A percentile compares a stretch with the other conserved stretches of the same genome.
phyloP scores from a whole-genome alignment of 1,140 invertebrate species.

The Trichoplusia ni region DNA sequence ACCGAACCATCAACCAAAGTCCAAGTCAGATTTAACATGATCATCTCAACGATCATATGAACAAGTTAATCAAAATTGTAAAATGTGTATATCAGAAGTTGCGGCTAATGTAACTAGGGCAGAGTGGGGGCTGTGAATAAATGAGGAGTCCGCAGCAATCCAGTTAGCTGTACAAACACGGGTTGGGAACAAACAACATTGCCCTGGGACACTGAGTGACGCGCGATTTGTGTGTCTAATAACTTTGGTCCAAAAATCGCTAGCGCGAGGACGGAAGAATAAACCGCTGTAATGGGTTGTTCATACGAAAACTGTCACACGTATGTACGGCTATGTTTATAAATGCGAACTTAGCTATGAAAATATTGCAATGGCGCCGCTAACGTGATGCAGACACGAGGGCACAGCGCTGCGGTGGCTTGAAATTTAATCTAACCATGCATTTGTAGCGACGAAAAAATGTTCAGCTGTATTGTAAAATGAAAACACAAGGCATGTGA shows the following conservation, averaged over 20 bases:
- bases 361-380: too few relatives aligned
- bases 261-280: not conserved
- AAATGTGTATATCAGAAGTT: slow-evolving; percentile 27
- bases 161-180: slow-evolving; percentile 38
- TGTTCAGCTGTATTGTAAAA: not conserved
- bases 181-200: slow-evolving; percentile 13
- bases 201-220: slow-evolving; percentile 3
- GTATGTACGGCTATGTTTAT: too few relatives aligned
- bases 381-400: too few relatives aligned
- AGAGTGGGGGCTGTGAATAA: slow-evolving; percentile 31
- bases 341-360: too few relatives aligned
- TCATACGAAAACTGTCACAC: too few relatives aligned
- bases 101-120: slow-evolving; percentile 34
- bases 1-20: not conserved
- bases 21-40: not conserved
- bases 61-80: slow-evolving; percentile 22
- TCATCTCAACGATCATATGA: slow-evolving; percentile 2
- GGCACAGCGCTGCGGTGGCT: too few relatives aligned
- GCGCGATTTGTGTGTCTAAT: slow-evolving; percentile 26
- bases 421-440: too few relatives aligned
- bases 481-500: not conserved
- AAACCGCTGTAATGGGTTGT: not conserved
- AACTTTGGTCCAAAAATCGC: slow-evolving; percentile 11
- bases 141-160: slow-evolving; percentile 36
- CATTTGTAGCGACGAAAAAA: too few relatives aligned